A percentile compares a stretch with the other conserved stretches of the same genome.
Evolutionary conservation across 2,888 invertebrate genomes (phyloP).

Genomic region (Argyresthia albistria): DNA sequence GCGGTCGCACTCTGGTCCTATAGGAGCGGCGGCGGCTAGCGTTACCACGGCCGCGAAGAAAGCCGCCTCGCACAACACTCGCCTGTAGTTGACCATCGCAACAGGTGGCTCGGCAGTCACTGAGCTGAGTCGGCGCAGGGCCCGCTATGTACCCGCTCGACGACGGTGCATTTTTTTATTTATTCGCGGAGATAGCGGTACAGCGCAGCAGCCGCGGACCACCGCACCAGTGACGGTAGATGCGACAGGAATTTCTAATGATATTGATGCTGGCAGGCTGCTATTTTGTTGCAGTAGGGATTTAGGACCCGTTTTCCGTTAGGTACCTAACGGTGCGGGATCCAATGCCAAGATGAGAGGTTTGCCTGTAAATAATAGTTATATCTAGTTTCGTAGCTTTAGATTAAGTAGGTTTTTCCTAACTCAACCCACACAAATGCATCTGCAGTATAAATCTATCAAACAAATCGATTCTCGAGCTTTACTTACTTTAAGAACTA

Average conservation of each 20-base stretch:
- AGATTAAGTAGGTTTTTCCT: too few species aligned
- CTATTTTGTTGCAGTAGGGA: not conserved
- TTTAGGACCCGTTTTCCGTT: not conserved
- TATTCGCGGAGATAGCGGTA: slow-evolving; percentile 69
- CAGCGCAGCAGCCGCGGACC: slow-evolving; percentile 16
- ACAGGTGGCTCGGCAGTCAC: slow-evolving; percentile 32
- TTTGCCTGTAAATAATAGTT: too few species aligned
- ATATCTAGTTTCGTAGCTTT: too few species aligned
- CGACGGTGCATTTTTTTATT: slow-evolving; percentile 64
- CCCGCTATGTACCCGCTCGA: slow-evolving; percentile 56
- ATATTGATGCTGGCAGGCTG: not conserved
- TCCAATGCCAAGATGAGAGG: not conserved
- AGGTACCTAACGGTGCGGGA: not conserved
- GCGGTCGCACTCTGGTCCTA: slow-evolving; percentile 27
- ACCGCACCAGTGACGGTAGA: not conserved
- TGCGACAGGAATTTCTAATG: slow-evolving; percentile 3
- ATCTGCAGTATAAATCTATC: too few species aligned
- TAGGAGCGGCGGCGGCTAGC: slow-evolving; percentile 25
- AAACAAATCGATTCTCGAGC: too few species aligned
- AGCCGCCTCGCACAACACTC: slow-evolving; percentile 49
- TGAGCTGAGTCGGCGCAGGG: slow-evolving; percentile 38
- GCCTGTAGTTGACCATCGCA: slow-evolving; percentile 66
- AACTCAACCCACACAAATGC: too few species aligned
- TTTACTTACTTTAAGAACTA: too few species aligned
- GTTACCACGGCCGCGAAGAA: slow-evolving; percentile 23